Percentiles rank a stretch among this genome's conserved stretches.
These are phyloP conservation scores for Enteromius anoplus DNA, from an alignment of 2,797 vertebrate genomes.

Conservation along the genomic window DNA sequence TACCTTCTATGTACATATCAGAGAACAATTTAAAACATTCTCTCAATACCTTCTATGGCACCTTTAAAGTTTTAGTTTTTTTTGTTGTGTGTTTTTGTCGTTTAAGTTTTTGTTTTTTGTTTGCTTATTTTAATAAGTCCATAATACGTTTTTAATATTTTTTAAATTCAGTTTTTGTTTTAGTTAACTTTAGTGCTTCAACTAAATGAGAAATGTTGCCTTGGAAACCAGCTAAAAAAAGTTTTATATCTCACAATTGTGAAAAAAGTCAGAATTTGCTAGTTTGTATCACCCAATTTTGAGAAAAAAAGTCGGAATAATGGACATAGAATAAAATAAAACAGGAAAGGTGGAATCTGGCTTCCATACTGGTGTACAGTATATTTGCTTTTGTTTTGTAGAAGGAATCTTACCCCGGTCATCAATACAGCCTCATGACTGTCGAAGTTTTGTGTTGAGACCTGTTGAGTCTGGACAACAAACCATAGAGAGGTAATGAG, in stretches of 20 bases:
- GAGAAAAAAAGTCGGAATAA: no score
- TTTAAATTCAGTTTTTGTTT: not conserved
- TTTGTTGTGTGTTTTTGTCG: no score
- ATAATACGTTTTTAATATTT: not conserved
- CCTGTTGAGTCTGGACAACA: not conserved
- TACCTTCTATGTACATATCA: no score
- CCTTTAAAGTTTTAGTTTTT: not conserved
- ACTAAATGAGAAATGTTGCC: not conserved
- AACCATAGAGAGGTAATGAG: not conserved
- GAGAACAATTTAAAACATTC: no score
- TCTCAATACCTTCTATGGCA: no score
- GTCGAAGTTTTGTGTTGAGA: slow-evolving; percentile 33
- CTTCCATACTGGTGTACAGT: not conserved
- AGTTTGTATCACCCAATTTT: no score
- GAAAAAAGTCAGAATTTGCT: no score
- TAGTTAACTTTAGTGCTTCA: not conserved
- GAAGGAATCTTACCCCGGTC: slow-evolving; percentile 77
- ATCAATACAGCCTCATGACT: slow-evolving; percentile 48
- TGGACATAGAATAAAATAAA: no score
- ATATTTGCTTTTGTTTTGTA: slow-evolving; percentile 62
- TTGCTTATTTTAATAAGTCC: not conserved
- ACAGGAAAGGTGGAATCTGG: no score
- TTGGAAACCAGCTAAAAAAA: no score
- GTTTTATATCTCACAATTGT: no score
- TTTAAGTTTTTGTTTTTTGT: not conserved